Evolutionary conservation across 2,113 vertebrate genomes (phyloP).

Genomic region (Pantherophis guttatus): DNA sequence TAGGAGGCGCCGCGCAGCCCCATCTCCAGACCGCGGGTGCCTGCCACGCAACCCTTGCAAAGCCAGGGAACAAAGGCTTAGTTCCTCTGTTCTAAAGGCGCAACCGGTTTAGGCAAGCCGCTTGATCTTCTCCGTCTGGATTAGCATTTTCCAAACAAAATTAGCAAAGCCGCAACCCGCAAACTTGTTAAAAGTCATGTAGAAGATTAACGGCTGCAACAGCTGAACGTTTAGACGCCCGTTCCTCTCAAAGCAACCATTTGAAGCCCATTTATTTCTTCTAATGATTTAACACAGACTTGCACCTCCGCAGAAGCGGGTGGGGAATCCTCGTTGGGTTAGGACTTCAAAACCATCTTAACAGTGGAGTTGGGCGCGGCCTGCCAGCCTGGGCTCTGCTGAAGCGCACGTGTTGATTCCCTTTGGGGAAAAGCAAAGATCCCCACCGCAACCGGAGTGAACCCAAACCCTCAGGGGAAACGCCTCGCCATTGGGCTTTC

Average conservation of each 20-base stretch:
- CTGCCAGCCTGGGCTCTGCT: neutral
- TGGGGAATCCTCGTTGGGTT: neutral
- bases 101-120: neutral
- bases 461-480: neutral
- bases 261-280: neutral
- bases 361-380: neutral
- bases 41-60: neutral
- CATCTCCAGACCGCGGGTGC: neutral
- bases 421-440: neutral
- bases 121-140: neutral
- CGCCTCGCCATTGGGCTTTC: neutral
- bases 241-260: neutral
- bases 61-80: neutral
- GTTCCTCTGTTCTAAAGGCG: neutral
- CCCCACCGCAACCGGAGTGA: neutral
- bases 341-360: neutral
- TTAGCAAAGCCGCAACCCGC: neutral
- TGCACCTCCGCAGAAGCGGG: neutral
- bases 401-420: neutral
- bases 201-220: neutral
- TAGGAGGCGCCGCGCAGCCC: neutral
- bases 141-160: neutral
- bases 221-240: neutral
- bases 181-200: neutral
- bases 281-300: neutral